These are phyloP conservation scores for Tachina fera DNA, from an alignment of 2,888 invertebrate species.

Conservation along the genomic window DNA sequence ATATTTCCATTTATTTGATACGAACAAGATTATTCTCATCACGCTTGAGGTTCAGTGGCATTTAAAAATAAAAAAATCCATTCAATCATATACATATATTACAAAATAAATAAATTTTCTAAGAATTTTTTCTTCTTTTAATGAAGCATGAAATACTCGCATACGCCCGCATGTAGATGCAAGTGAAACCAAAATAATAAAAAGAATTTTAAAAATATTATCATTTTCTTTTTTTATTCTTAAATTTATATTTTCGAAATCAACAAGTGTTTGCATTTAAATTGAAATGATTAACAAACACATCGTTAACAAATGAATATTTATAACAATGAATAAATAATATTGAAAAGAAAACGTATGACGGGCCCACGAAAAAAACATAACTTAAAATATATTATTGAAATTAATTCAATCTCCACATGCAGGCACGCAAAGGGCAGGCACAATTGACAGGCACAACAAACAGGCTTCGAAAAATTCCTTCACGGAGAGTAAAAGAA, in stretches of 20 bases:
- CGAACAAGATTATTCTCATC: constrained; percentile 32
- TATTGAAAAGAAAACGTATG: constrained; percentile 22
- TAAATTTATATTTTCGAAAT: constrained; percentile 48
- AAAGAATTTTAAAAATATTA: constrained; percentile 21
- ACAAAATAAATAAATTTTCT: constrained; percentile 35
- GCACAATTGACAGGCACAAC: constrained; percentile 34
- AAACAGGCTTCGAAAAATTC: constrained; percentile 10
- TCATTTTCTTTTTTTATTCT: constrained; percentile 11
- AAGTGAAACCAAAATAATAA: constrained; percentile 14
- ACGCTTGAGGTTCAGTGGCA: constrained; percentile 60
- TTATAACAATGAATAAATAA: constrained; percentile 50
- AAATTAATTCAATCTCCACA: constrained; percentile 69
- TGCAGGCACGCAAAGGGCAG: constrained; percentile 56
- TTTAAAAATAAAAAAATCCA: neutral
- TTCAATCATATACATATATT: neutral
- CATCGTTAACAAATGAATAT: constrained; percentile 67
- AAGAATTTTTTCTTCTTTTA: constrained; percentile 59
- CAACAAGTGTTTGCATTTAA: constrained; percentile 76
- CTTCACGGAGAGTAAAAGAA: constrained; percentile 20
- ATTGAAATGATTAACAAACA: constrained; percentile 77
- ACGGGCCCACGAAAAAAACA: constrained; percentile 2
- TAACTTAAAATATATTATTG: constrained; percentile 40
- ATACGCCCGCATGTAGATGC: constrained; percentile 62
- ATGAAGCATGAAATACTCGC: constrained; percentile 65
- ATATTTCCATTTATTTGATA: neutral